A percentile compares a stretch with the other conserved stretches of the same genome.
Conservation (phyloP, 2,888 invertebrate species). For the Ectemnius cavifrons region DNA sequence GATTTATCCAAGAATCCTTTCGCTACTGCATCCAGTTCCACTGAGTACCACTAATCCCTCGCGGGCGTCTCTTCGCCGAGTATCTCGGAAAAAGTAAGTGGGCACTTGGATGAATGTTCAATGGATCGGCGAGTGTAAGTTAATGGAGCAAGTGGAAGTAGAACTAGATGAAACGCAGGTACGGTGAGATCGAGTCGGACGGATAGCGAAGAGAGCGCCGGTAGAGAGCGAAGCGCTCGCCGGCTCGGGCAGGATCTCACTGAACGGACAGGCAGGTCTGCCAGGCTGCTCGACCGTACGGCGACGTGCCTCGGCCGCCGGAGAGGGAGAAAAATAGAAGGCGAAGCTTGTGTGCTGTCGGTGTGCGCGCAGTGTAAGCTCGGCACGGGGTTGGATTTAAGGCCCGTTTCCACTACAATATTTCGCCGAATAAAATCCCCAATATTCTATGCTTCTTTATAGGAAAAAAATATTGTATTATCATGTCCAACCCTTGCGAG, state of each 20-base stretch:
- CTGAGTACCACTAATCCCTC: neutral
- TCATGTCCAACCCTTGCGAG: no score
- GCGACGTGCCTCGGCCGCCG: conserved; percentile 46
- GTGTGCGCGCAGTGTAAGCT: conserved; percentile 26
- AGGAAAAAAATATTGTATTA: no score
- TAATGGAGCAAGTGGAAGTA: no score
- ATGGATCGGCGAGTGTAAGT: no score
- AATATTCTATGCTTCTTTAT: no score
- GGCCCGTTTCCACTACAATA: no score
- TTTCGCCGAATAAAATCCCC: no score
- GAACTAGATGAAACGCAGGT: neutral
- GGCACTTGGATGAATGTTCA: no score
- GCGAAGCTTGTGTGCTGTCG: conserved; percentile 16
- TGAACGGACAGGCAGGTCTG: conserved; percentile 54
- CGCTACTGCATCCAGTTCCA: no score
- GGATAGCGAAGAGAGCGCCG: conserved; percentile 14
- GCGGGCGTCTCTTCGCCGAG: neutral
- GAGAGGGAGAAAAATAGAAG: conserved; percentile 29
- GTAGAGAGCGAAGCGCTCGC: conserved; percentile 59
- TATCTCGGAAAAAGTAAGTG: neutral
- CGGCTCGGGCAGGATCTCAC: conserved; percentile 70
- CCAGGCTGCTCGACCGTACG: conserved; percentile 47
- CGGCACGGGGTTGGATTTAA: neutral
- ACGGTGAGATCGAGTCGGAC: conserved; percentile 13
- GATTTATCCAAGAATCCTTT: no score